Conservation (phyloP, 2,888 invertebrate species). For the Ametastegia equiseti region DNA sequence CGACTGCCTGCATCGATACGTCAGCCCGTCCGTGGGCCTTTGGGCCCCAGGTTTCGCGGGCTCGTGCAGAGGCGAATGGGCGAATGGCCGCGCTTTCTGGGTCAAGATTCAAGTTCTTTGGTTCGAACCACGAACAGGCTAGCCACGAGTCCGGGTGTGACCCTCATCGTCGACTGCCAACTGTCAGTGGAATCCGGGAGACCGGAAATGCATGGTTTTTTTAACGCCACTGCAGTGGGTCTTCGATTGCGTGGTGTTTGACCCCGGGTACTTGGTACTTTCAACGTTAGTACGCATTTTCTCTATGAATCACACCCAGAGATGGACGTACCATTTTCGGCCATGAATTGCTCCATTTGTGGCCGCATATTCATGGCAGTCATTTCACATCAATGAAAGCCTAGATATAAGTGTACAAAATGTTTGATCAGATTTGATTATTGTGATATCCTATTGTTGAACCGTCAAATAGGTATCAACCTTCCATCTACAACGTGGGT, state of each 20-base stretch:
- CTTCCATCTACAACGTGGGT: no score
- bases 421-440: no score
- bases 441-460: no score
- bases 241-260: background rate
- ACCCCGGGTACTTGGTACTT: background rate
- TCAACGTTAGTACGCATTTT: background rate
- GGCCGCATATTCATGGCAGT: no score
- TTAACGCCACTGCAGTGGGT: conserved; percentile 41
- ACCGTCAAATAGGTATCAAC: no score
- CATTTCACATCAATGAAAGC: no score
- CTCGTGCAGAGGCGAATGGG: conserved; percentile 39
- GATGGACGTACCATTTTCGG: no score
- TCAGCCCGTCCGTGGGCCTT: background rate
- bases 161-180: conserved; percentile 42
- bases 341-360: no score
- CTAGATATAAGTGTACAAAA: no score
- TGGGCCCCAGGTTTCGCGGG: conserved; percentile 50
- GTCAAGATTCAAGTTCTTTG: conserved; percentile 73
- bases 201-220: conserved; percentile 53
- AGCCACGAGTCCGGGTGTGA: conserved; percentile 43
- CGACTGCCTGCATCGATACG: conserved; percentile 23
- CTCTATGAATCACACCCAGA: background rate
- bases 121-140: conserved; percentile 51
- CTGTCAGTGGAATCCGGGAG: conserved; percentile 12
- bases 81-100: conserved; percentile 66